Percentiles rank a stretch among this genome's conserved stretches.
These are phyloP conservation scores for Dicaeum eximium DNA, from an alignment of 2,113 vertebrate genomes.

Conservation along the genomic window DNA sequence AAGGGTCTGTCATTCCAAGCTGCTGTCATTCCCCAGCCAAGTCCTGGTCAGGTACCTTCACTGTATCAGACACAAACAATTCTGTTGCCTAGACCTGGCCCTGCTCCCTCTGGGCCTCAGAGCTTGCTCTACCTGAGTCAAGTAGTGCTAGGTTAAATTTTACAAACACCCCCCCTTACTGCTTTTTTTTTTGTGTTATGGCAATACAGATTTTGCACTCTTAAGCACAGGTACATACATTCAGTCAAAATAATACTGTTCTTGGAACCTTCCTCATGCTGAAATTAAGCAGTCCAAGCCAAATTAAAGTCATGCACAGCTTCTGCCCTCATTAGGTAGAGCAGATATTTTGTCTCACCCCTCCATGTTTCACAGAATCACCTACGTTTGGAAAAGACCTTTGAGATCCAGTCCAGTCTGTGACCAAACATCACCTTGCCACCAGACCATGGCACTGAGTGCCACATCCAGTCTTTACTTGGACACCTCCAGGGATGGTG, in stretches of 20 bases:
- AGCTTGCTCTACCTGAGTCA: too few species aligned
- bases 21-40: neutral
- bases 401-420: accelerated
- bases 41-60: neutral
- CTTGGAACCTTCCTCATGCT: neutral
- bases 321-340: neutral
- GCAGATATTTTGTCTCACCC: neutral
- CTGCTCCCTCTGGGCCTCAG: neutral
- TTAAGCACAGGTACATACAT: neutral
- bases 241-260: neutral
- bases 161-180: accelerated
- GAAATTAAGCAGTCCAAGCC: neutral
- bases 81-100: accelerated
- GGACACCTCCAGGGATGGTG: neutral
- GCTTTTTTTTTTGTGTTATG: neutral
- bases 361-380: neutral
- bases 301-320: neutral
- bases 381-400: neutral
- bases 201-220: neutral
- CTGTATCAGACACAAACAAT: neutral
- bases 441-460: neutral
- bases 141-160: too few species aligned
- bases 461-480: neutral
- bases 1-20: neutral
- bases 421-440: neutral